phyloP scores from a whole-genome alignment of 2,113 vertebrate genomes.

The Fregetta grallaria region DNA sequence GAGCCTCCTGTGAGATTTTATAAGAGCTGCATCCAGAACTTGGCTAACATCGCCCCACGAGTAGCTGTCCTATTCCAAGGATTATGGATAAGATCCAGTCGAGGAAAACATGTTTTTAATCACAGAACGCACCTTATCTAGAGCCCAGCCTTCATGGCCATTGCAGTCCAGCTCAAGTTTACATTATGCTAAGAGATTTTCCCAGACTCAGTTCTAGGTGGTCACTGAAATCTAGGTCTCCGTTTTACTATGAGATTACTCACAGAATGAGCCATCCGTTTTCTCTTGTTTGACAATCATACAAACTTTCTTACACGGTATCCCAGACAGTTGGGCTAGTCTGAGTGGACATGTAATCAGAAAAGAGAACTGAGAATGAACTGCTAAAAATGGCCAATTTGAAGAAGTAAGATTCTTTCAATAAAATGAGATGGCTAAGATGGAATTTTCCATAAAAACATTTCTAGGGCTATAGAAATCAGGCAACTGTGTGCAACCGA shows the following conservation, averaged over 20 bases:
- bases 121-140: background rate
- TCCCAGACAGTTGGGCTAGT: background rate
- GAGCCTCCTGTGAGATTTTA: background rate
- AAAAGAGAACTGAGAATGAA: background rate
- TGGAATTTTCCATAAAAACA: background rate
- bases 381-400: background rate
- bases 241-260: background rate
- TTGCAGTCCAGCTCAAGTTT: background rate
- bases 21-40: background rate
- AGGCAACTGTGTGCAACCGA: background rate
- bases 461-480: background rate
- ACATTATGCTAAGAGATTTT: background rate
- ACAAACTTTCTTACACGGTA: background rate
- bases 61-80: background rate
- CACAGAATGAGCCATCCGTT: background rate
- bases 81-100: background rate
- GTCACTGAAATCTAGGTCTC: background rate
- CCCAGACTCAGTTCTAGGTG: background rate
- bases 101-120: background rate
- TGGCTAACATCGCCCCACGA: background rate
- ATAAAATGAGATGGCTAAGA: background rate
- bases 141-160: background rate
- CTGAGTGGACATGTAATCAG: background rate
- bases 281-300: background rate
- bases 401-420: background rate